These are phyloP conservation scores for Anser brachyrhynchus DNA, from an alignment of 2,113 vertebrate genomes.

Conservation along the genomic window DNA sequence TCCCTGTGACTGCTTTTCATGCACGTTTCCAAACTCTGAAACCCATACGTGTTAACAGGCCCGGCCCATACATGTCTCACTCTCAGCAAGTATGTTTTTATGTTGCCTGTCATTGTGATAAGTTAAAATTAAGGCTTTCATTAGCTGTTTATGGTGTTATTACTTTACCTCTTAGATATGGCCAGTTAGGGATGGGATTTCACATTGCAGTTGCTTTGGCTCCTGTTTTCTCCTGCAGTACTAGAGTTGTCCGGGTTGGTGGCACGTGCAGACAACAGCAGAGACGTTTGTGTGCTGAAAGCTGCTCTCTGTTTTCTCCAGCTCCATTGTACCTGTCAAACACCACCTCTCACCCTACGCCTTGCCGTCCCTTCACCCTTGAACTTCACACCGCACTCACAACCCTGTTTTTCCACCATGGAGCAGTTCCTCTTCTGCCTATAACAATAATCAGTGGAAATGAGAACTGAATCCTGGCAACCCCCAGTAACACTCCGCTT, in stretches of 20 bases:
- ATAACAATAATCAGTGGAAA: not conserved
- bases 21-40: not conserved
- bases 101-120: not conserved
- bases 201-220: not conserved
- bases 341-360: not conserved
- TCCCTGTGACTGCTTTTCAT: not conserved
- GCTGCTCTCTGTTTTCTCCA: not conserved
- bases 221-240: not conserved
- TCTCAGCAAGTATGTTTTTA: not conserved
- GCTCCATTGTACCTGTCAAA: rapidly evolving
- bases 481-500: not conserved
- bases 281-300: not conserved
- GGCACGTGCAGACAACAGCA: not conserved
- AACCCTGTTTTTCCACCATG: not conserved
- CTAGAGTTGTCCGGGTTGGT: not conserved
- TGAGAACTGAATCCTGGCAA: not conserved
- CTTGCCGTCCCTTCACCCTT: rapidly evolving
- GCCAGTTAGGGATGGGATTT: not conserved
- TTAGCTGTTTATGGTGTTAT: not conserved
- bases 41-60: not conserved
- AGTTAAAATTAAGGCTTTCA: not conserved
- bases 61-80: rapidly evolving
- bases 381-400: not conserved
- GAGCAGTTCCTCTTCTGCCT: not conserved
- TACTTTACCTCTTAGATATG: not conserved